phyloP scores from a whole-genome alignment of 2,113 vertebrate species.

The Forbesichthys papilliferus region DNA sequence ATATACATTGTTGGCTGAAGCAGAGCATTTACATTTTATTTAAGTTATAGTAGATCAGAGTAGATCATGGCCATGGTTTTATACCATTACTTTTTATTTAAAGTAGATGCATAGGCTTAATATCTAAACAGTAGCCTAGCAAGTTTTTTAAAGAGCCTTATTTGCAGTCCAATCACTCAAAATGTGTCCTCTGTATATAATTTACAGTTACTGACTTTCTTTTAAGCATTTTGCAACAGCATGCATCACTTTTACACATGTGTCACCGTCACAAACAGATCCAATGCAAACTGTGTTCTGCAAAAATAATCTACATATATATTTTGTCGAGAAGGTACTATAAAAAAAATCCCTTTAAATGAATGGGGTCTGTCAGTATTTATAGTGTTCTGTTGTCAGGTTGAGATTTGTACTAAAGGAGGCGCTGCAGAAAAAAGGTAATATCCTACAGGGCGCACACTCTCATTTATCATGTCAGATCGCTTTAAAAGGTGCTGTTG shows the following conservation, averaged over 20 bases:
- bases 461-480: constrained; percentile 60
- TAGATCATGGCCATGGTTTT: background rate
- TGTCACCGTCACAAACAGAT: constrained; percentile 57
- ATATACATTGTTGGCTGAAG: background rate
- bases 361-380: constrained; percentile 57
- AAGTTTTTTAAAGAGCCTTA: constrained; percentile 33
- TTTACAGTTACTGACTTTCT: constrained; percentile 50
- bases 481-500: constrained; percentile 49
- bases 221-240: constrained; percentile 54
- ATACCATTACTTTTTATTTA: background rate
- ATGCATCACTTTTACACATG: constrained; percentile 71
- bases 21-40: background rate
- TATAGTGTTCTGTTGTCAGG: constrained; percentile 50
- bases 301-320: constrained; percentile 26
- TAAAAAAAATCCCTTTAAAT: constrained; percentile 56
- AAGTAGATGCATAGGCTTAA: no score
- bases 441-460: constrained; percentile 55
- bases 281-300: background rate
- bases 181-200: background rate
- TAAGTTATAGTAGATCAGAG: background rate
- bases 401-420: constrained; percentile 36
- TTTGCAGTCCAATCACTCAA: constrained; percentile 39
- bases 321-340: constrained; percentile 48
- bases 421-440: constrained; percentile 51
- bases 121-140: constrained; percentile 14